phyloP scores from a whole-genome alignment of 1,140 invertebrate species.

The Neodiprion lecontei region DNA sequence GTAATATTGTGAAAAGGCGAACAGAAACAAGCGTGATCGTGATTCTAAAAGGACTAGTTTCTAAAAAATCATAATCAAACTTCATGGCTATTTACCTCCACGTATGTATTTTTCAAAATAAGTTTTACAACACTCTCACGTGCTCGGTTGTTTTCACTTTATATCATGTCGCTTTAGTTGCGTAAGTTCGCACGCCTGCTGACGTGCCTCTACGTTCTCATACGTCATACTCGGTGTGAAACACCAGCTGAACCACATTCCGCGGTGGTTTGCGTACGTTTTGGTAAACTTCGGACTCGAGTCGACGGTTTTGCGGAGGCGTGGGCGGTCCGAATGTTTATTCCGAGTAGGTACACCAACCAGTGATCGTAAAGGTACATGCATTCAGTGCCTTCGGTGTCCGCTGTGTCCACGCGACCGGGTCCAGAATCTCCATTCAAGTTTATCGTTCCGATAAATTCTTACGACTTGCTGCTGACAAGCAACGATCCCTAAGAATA shows the following conservation, averaged over 20 bases:
- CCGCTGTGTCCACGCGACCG: not conserved
- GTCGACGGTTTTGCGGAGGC: slow-evolving; percentile 10
- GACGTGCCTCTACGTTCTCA: too few relatives aligned
- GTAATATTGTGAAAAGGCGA: too few relatives aligned
- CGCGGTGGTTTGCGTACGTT: slow-evolving; percentile 14
- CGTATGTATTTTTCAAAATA: too few relatives aligned
- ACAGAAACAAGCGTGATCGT: too few relatives aligned
- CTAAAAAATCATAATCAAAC: too few relatives aligned
- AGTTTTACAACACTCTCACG: too few relatives aligned
- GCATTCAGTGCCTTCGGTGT: not conserved
- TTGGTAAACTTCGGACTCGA: slow-evolving; percentile 11
- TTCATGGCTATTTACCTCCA: too few relatives aligned
- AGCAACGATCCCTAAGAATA: too few relatives aligned
- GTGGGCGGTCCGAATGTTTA: slow-evolving; percentile 1
- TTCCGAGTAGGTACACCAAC: not conserved
- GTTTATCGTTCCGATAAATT: not conserved
- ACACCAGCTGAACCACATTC: slow-evolving; percentile 16
- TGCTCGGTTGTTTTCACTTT: not conserved
- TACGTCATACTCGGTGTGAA: not conserved
- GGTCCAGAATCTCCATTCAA: not conserved
- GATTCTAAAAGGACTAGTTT: too few relatives aligned
- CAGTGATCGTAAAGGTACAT: not conserved
- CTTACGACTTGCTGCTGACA: not conserved
- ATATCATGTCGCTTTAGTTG: not conserved
- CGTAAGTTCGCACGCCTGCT: not conserved